Conservation (phyloP, 1,140 invertebrate genomes). For the Ooceraea biroi region DNA sequence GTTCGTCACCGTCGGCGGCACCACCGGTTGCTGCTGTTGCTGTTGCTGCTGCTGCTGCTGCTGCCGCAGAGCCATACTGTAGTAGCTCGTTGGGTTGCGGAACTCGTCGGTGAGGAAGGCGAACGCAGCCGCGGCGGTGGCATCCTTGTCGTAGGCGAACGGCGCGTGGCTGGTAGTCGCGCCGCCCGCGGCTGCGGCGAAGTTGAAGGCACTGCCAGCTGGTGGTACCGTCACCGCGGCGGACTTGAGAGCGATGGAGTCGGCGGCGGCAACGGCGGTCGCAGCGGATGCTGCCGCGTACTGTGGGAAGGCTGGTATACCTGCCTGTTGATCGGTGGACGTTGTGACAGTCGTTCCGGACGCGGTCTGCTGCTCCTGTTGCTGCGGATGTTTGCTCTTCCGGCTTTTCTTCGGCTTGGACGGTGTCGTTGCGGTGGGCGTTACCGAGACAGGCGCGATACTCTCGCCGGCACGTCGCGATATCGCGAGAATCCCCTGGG, state of each 20-base stretch:
- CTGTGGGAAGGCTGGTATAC: conserved; percentile 77
- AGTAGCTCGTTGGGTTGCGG: conserved; percentile 83
- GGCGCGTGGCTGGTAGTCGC: conserved; percentile 73
- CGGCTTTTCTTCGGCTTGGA: conserved; percentile 80
- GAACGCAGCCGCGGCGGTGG: conserved; percentile 80
- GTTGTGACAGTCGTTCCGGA: conserved; percentile 66
- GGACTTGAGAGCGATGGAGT: conserved; percentile 77
- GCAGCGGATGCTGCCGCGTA: conserved; percentile 74
- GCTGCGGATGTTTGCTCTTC: conserved; percentile 80
- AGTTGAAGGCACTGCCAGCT: conserved; percentile 83
- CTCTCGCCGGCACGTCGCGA: conserved; percentile 71
- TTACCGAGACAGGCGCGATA: conserved; percentile 27
- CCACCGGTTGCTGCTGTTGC: conserved; percentile 78
- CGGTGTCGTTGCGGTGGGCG: conserved; percentile 54
- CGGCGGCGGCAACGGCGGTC: conserved; percentile 71
- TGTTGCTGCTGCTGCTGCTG: conserved; percentile 82
- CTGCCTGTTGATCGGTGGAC: conserved; percentile 69
- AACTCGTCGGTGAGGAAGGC: conserved; percentile 84
- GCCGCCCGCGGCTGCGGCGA: conserved; percentile 76
- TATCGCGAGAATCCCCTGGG: conserved; percentile 75
- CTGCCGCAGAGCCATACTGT: conserved; percentile 80
- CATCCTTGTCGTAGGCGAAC: conserved; percentile 84
- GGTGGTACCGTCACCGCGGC: conserved; percentile 70
- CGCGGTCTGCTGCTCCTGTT: conserved; percentile 70
- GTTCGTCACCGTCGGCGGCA: conserved; percentile 68